Percentiles rank a stretch among this genome's conserved stretches.
Conservation (phyloP, 1,140 invertebrate species). For the Fopius arisanus region DNA sequence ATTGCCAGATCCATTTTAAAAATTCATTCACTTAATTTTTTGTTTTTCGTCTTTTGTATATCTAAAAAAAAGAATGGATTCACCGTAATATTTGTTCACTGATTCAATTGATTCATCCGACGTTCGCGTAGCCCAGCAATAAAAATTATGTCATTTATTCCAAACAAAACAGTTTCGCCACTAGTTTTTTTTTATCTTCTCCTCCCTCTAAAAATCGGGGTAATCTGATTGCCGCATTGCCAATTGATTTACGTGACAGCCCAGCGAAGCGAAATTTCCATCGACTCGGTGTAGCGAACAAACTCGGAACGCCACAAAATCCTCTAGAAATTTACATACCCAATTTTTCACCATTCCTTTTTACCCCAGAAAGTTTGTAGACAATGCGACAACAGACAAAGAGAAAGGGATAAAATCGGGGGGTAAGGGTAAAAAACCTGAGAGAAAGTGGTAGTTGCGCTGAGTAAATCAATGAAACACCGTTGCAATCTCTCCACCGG, state of each 20-base stretch:
- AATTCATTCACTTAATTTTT: too few species aligned
- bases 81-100: too few species aligned
- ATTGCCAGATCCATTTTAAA: too few species aligned
- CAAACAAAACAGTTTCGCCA: not conserved
- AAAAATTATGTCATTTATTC: not conserved
- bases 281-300: not conserved
- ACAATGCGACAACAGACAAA: not conserved
- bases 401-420: not conserved
- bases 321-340: slow-evolving; percentile 1
- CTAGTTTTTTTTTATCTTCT: not conserved
- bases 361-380: slow-evolving; percentile 1
- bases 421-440: not conserved
- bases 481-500: not conserved
- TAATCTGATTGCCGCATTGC: not conserved
- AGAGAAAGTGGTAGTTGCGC: too few species aligned
- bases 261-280: not conserved
- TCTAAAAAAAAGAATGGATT: too few species aligned
- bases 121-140: too few species aligned
- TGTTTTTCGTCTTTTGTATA: too few species aligned
- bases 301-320: not conserved
- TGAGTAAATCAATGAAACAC: too few species aligned
- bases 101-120: too few species aligned
- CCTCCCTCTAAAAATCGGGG: not conserved
- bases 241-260: slow-evolving; percentile 11
- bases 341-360: not conserved